Conservation (phyloP, 2,888 invertebrate species). For the Polymixis lichenea region DNA sequence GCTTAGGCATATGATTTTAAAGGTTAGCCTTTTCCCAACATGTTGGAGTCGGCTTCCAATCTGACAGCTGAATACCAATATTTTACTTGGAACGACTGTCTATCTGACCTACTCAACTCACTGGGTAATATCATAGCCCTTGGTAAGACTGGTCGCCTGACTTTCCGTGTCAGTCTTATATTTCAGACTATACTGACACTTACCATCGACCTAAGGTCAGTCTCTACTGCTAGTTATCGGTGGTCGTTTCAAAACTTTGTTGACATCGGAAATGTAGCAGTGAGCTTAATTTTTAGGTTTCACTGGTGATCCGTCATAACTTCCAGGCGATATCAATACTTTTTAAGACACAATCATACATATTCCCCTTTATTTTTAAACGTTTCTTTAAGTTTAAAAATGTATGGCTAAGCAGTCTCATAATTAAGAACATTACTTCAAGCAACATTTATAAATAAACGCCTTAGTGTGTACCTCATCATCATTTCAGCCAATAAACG, state of each 20-base stretch:
- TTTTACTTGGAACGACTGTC: too few relatives aligned
- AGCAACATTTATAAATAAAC: not conserved
- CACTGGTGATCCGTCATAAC: not conserved
- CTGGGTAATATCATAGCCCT: too few relatives aligned
- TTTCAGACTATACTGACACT: not conserved
- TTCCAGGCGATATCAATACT: not conserved
- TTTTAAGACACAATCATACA: too few relatives aligned
- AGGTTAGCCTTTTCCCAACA: too few relatives aligned
- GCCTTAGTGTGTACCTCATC: not conserved
- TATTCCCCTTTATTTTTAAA: not conserved
- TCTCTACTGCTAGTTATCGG: slow-evolving; percentile 3
- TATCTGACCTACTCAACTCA: too few relatives aligned
- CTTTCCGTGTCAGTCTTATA: too few relatives aligned
- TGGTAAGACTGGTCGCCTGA: too few relatives aligned
- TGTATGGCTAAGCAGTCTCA: not conserved
- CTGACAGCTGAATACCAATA: too few relatives aligned
- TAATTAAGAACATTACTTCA: not conserved
- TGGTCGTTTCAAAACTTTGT: slow-evolving; percentile 4
- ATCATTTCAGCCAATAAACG: too few relatives aligned
- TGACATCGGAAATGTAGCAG: not conserved
- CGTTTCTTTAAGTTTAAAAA: not conserved
- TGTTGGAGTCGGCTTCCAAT: too few relatives aligned
- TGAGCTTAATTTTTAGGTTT: not conserved
- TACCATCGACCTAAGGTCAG: not conserved
- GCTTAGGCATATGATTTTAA: too few relatives aligned